Evolutionary conservation across 1,140 invertebrate genomes (phyloP).

Genomic region (Drosophila ercepeae): DNA sequence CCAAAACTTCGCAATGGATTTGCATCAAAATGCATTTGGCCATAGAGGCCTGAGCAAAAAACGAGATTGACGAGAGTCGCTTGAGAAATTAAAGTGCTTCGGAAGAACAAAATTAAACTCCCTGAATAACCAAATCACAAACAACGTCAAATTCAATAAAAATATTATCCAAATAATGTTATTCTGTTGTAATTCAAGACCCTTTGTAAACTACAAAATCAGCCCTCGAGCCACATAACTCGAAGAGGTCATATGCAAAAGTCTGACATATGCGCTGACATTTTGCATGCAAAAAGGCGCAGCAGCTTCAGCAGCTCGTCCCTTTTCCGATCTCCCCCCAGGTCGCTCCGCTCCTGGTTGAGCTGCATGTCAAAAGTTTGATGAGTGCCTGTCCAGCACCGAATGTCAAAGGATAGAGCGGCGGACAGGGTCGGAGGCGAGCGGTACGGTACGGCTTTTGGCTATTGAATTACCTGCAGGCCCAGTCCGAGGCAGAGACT

Average conservation of each 20-base stretch:
- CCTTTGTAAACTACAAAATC: background rate
- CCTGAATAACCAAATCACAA: too few relatives aligned
- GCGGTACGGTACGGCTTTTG: slow-evolving; percentile 54
- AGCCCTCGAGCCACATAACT: slow-evolving; percentile 28
- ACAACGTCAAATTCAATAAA: background rate
- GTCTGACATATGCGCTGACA: slow-evolving; percentile 80
- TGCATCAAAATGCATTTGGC: slow-evolving; percentile 79
- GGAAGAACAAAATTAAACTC: too few relatives aligned
- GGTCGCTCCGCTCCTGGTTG: slow-evolving; percentile 17
- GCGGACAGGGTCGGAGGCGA: background rate
- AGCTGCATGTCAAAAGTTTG: slow-evolving; percentile 77
- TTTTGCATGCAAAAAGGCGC: slow-evolving; percentile 82
- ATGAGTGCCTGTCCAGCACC: slow-evolving; percentile 73
- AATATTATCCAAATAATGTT: too few relatives aligned
- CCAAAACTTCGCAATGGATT: slow-evolving; percentile 64
- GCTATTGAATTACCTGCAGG: slow-evolving; percentile 79
- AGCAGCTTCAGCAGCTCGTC: slow-evolving; percentile 50
- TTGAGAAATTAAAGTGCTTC: background rate
- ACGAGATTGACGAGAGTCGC: slow-evolving; percentile 23
- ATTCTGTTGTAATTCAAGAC: too few relatives aligned
- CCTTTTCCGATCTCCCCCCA: slow-evolving; percentile 2
- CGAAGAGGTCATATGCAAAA: slow-evolving; percentile 69
- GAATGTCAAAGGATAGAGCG: slow-evolving; percentile 66
- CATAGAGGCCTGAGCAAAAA: slow-evolving; percentile 30
- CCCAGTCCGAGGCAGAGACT: slow-evolving; percentile 43